Base-by-base conservation (phyloP, 2,113 vertebrate species). In the Pionites leucogaster region DNA sequence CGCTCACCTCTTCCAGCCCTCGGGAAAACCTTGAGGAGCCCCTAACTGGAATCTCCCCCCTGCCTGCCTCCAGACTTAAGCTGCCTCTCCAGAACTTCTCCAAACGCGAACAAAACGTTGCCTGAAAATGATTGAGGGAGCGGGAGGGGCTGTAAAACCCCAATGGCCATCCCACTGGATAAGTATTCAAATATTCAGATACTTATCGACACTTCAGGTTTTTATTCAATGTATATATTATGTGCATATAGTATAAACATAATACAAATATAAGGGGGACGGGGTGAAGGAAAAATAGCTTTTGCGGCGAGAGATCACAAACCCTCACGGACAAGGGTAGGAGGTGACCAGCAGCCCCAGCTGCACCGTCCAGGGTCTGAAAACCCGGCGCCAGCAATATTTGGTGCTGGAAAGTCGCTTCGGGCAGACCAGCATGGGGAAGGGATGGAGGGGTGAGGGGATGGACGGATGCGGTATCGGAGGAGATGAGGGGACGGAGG, bases 181-280 rank as follows among this genome's bases (percentile, higher is more conserved):
- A 19, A 2, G 0, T 82, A 59, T 35, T n/a, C 33, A 59, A n/a
- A 59, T n/a, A 59, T n/a, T 59, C 8, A 22, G 33, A 15, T 59
- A 59, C n/a, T 59, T 57, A 23, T 23, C 13, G 57, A 23, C 33
- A 59, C 9, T n/a, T 59, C 13, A 59, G 57, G 20, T 13, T 59
- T 59, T 59, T n/a, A 59, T 59, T 59, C 47, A 35, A 65, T 0
- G 1, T 11, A 4, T 12, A 10, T 6, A 63, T 44, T 2, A 55
- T 3, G 0, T 28, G 9, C 6, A 18, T 18, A 9, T 11, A 7
- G 14, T 27, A 7, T 8, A 75, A 65, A 42, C 14, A 15, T 4
- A 57, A 33, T 4, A 13, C 3, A 5, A 53, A 20, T 6, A 35
- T 3, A 47, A 67, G 24, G 10, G 12, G 6, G 42, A 11, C 7